Percentiles rank a stretch among this genome's conserved stretches.
Conservation (phyloP, 2,888 invertebrate species). For the Melinaea marsaeus region DNA sequence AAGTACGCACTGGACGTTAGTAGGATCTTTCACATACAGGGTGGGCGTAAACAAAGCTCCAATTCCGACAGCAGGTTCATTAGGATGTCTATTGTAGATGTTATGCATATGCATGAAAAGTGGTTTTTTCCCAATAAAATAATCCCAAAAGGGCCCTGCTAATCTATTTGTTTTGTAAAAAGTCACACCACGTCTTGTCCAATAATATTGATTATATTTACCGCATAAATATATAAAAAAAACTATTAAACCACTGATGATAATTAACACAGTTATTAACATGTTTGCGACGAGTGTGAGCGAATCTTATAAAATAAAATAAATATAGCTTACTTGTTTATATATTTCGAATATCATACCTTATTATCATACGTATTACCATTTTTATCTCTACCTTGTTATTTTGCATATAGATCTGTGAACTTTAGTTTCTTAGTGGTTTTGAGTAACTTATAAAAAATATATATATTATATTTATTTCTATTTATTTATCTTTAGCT, state of each 20-base stretch:
- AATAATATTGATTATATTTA: constrained; percentile 46
- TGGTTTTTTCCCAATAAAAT: constrained; percentile 35
- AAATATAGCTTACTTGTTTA: too few species aligned
- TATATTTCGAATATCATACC: too few species aligned
- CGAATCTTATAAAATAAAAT: too few species aligned
- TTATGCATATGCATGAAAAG: constrained; percentile 46
- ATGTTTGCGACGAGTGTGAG: constrained; percentile 9
- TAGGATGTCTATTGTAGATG: constrained; percentile 44
- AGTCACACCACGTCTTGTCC: constrained; percentile 50
- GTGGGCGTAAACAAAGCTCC: constrained; percentile 37
- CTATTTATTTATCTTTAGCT: too few species aligned
- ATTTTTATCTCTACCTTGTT: too few species aligned
- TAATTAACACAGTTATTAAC: constrained; percentile 36
- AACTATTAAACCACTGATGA: constrained; percentile 26
- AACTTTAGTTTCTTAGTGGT: too few species aligned
- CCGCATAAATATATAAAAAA: constrained; percentile 39
- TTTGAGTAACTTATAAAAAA: too few species aligned
- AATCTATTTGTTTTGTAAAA: constrained; percentile 43
- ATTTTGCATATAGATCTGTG: too few species aligned
- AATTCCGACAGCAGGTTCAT: constrained; percentile 48
- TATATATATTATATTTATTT: too few species aligned
- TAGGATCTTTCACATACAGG: constrained; percentile 36
- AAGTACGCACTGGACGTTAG: constrained; percentile 39
- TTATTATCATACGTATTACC: too few species aligned
- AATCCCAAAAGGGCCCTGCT: constrained; percentile 48